These are phyloP conservation scores for Malachius bipustulatus DNA, from an alignment of 2,888 invertebrate species.

Conservation along the genomic window DNA sequence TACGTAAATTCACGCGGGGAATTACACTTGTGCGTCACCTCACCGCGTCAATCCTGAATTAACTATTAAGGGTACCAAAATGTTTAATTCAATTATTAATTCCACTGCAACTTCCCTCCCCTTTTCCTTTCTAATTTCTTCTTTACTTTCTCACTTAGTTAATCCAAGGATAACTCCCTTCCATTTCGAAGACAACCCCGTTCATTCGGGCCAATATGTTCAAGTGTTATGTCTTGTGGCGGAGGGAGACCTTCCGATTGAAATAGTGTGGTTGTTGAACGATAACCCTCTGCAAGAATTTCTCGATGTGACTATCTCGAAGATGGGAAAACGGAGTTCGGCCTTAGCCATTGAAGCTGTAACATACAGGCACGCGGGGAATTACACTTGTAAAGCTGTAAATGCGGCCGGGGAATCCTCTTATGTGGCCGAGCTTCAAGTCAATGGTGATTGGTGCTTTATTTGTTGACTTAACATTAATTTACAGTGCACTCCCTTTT, in stretches of 20 bases:
- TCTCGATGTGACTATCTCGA: constrained; percentile 31
- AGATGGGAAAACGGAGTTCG: constrained; percentile 38
- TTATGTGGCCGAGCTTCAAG: constrained; percentile 32
- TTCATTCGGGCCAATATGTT: constrained; percentile 67
- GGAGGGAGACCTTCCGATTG: constrained; percentile 46
- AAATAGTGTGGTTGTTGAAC: constrained; percentile 44
- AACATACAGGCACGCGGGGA: constrained; percentile 32
- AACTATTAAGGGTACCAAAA: constrained; percentile 43
- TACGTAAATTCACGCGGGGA: constrained; percentile 42
- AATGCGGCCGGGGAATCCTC: constrained; percentile 34
- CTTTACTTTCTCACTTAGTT: constrained; percentile 36
- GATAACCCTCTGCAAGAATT: constrained; percentile 33
- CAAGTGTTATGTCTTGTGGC: constrained; percentile 58
- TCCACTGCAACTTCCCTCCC: not conserved
- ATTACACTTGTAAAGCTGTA: constrained; percentile 35
- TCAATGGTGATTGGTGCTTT: constrained; percentile 30
- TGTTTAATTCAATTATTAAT: no score
- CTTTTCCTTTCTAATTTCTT: not conserved
- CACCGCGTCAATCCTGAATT: constrained; percentile 43
- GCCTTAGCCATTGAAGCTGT: constrained; percentile 35
- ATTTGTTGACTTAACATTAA: not conserved
- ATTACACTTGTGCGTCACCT: constrained; percentile 43
- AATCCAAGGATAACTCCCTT: constrained; percentile 71
- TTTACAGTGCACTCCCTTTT: no score
- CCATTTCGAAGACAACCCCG: constrained; percentile 62